These are phyloP conservation scores for Gadus macrocephalus DNA, from an alignment of 2,113 vertebrate species.

Conservation along the genomic window DNA sequence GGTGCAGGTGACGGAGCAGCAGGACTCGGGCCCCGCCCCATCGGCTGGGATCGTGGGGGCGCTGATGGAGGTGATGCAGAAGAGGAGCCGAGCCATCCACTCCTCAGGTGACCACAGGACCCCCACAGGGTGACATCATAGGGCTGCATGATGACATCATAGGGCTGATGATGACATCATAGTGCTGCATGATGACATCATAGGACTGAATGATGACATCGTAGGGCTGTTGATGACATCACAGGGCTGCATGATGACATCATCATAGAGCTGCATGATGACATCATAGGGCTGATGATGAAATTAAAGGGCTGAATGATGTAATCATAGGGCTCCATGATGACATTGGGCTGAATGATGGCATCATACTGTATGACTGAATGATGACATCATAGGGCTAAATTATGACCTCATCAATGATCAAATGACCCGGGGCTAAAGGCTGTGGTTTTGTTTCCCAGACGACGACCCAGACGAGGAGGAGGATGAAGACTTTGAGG, in stretches of 20 bases:
- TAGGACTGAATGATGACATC: too few relatives aligned
- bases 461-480: constrained; percentile 98
- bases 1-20: constrained; percentile 82
- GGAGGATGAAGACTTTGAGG: constrained; percentile 96
- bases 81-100: constrained; percentile 99
- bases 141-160: background rate
- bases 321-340: too few relatives aligned
- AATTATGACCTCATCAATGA: background rate
- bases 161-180: too few relatives aligned
- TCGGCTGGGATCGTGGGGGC: constrained; percentile 91
- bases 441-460: constrained; percentile 47
- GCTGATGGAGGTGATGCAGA: constrained; percentile 98
- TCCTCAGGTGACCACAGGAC: constrained; percentile 82
- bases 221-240: too few relatives aligned
- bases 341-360: background rate
- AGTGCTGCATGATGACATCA: too few relatives aligned
- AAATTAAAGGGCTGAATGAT: too few relatives aligned
- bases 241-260: too few relatives aligned
- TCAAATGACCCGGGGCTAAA: background rate
- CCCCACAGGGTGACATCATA: background rate
- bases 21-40: constrained; percentile 82
- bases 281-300: too few relatives aligned
- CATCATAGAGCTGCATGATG: too few relatives aligned
- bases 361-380: too few relatives aligned
- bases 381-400: background rate